Evolutionary conservation across 2,888 invertebrate genomes (phyloP).

Genomic region (Linnaemya vulpina): DNA sequence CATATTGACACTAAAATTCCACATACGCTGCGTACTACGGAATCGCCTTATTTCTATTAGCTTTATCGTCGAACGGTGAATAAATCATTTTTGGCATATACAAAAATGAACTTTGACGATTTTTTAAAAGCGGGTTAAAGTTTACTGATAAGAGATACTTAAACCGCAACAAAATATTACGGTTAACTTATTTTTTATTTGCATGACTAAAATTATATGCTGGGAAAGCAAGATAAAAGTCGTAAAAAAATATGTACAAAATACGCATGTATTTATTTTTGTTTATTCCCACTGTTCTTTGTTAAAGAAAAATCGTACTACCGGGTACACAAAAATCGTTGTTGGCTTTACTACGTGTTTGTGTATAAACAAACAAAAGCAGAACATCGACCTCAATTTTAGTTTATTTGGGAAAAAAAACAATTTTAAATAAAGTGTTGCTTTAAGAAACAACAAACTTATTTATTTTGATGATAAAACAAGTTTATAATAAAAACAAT

Average conservation of each 20-base stretch:
- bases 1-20: no score
- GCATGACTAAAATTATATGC: not conserved
- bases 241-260: not conserved
- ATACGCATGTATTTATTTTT: not conserved
- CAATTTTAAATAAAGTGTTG: not conserved
- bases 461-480: not conserved
- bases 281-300: not conserved
- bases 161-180: no score
- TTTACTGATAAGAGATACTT: no score
- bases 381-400: not conserved
- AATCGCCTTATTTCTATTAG: no score
- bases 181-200: no score
- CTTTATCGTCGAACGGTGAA: no score
- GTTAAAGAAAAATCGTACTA: not conserved
- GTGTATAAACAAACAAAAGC: not conserved
- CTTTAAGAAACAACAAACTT: not conserved
- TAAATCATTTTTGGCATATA: no score
- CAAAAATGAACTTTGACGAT: no score
- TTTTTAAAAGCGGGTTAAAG: no score
- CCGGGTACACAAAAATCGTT: not conserved
- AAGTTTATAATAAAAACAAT: constrained; percentile 16
- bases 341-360: not conserved
- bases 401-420: not conserved
- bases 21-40: no score
- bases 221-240: not conserved